Evolutionary conservation across 1,140 invertebrate genomes (phyloP).

Genomic region (Hylaeus anthracinus): DNA sequence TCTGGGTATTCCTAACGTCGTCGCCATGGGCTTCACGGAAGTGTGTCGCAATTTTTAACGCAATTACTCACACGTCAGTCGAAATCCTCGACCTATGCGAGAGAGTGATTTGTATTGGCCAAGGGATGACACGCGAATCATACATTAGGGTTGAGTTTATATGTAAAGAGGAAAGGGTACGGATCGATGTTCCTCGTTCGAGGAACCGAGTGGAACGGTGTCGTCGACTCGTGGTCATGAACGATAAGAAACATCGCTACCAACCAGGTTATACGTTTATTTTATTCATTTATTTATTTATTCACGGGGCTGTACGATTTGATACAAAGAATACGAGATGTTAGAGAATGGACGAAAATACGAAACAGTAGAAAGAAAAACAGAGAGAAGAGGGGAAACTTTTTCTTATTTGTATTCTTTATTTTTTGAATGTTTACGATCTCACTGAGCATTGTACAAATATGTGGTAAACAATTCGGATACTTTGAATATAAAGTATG

Average conservation of each 20-base stretch:
- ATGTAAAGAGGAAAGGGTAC: constrained; percentile 59
- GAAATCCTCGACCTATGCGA: constrained; percentile 20
- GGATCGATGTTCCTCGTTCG: constrained; percentile 52
- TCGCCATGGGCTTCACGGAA: not conserved
- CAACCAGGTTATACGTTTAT: not conserved
- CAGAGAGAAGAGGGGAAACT: too few species aligned
- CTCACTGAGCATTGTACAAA: too few species aligned
- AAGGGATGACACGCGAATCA: constrained; percentile 67
- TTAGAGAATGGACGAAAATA: too few species aligned
- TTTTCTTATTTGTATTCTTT: too few species aligned
- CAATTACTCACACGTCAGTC: not conserved
- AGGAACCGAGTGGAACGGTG: constrained; percentile 48
- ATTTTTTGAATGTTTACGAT: too few species aligned
- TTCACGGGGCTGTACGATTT: too few species aligned
- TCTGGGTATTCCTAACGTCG: too few species aligned
- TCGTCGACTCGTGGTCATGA: constrained; percentile 41
- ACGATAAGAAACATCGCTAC: constrained; percentile 37
- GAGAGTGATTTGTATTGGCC: constrained; percentile 55
- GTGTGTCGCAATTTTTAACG: not conserved
- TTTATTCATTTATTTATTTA: too few species aligned
- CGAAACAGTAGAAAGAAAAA: too few species aligned
- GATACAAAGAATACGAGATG: too few species aligned
- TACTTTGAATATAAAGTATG: too few species aligned
- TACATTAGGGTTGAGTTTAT: constrained; percentile 65
- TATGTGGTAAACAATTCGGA: too few species aligned